phyloP scores from a whole-genome alignment of 2,797 vertebrate species.

The Syngnathus rostellatus region DNA sequence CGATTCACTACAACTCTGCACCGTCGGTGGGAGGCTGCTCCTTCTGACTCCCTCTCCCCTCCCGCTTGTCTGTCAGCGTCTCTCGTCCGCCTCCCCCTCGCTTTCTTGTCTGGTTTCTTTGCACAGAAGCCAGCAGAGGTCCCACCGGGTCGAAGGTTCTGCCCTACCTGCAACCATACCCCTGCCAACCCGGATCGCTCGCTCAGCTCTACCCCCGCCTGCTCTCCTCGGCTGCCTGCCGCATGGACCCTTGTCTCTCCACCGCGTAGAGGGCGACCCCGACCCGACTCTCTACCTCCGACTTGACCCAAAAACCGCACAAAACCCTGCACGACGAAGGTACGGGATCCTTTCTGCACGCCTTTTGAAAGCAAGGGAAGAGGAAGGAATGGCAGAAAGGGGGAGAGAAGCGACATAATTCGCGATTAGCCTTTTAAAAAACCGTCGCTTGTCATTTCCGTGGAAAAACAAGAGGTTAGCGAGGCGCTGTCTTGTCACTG shows the following conservation, averaged over 20 bases:
- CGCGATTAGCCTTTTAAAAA: slow-evolving; percentile 74
- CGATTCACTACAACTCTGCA: slow-evolving; percentile 76
- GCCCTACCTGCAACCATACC: slow-evolving; percentile 74
- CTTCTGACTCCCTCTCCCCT: slow-evolving; percentile 44
- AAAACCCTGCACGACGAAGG: slow-evolving; percentile 49
- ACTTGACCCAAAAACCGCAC: slow-evolving; percentile 48
- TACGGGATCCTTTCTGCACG: slow-evolving; percentile 70
- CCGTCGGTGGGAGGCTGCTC: slow-evolving; percentile 33
- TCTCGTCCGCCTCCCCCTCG: slow-evolving; percentile 56
- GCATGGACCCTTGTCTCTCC: slow-evolving; percentile 76
- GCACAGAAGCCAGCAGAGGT: slow-evolving; percentile 72
- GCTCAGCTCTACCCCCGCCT: slow-evolving; percentile 50
- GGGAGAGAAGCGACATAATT: slow-evolving; percentile 23
- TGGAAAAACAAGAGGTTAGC: slow-evolving; percentile 69
- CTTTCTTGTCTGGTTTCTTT: slow-evolving; percentile 56
- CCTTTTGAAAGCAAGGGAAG: slow-evolving; percentile 51
- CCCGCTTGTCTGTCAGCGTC: slow-evolving; percentile 56
- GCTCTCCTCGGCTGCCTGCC: slow-evolving; percentile 51
- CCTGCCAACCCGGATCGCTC: slow-evolving; percentile 55
- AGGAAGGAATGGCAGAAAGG: slow-evolving; percentile 20
- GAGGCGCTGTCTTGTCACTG: slow-evolving; percentile 58
- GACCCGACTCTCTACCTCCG: slow-evolving; percentile 68
- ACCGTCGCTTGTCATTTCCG: slow-evolving; percentile 82
- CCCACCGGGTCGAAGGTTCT: slow-evolving; percentile 89
- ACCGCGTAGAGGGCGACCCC: slow-evolving; percentile 76